Conservation (phyloP, 2,888 invertebrate genomes). For the Meliscaeva auricollis region DNA sequence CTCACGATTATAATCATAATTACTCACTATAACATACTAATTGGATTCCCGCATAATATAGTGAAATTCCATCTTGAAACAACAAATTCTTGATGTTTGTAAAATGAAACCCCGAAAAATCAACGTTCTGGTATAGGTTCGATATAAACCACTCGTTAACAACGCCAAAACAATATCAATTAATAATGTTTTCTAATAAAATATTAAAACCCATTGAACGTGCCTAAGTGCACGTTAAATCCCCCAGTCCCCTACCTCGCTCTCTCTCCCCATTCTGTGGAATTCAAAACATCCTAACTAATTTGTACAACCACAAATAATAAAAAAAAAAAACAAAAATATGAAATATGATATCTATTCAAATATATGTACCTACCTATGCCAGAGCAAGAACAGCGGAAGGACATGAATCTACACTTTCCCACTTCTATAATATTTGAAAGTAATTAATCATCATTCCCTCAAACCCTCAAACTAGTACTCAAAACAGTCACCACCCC, state of each 20-base stretch:
- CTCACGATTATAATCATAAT: no score
- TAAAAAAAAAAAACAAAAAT: not conserved
- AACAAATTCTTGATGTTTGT: not conserved
- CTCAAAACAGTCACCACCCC: not conserved
- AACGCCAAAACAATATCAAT: conserved; percentile 11
- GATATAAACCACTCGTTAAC: not conserved
- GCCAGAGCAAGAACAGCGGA: no score
- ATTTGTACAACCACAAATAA: not conserved
- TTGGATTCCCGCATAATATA: no score
- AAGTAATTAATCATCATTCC: conserved; percentile 56
- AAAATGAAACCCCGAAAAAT: not conserved
- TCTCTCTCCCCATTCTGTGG: not conserved
- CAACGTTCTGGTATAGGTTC: not conserved
- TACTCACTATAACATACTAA: no score
- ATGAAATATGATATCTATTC: conserved; percentile 35
- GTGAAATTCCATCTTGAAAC: not conserved
- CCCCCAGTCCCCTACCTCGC: no score
- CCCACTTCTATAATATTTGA: conserved; percentile 21
- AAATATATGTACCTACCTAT: not conserved
- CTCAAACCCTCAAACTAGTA: not conserved
- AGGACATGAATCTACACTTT: conserved; percentile 32
- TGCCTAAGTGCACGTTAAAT: conserved; percentile 22
- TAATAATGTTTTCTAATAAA: conserved; percentile 25
- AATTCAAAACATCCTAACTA: not conserved
- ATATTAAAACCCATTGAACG: conserved; percentile 25